Evolutionary conservation across 2,113 vertebrate genomes (phyloP).

Genomic region (Danio rerio): GRCz12tu NC_133185.1:35164501-35165000

Average conservation of each 20-base stretch:
- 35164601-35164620: background rate
- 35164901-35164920: too few relatives aligned
- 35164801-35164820: background rate
- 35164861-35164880: too few relatives aligned
- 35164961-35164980: too few relatives aligned
- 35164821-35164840: too few relatives aligned
- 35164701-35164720: background rate
- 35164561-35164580: constrained; percentile 20
- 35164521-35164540: constrained; percentile 18
- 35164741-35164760: background rate
- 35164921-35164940: too few relatives aligned
- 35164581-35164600: background rate
- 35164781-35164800: background rate
- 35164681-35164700: background rate
- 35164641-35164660: background rate
- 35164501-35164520: constrained; percentile 49
- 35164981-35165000: too few relatives aligned
- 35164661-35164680: background rate
- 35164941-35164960: too few relatives aligned
- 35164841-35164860: too few relatives aligned
- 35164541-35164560: constrained; percentile 27
- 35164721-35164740: background rate
- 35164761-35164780: background rate
- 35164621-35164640: background rate
- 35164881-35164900: too few relatives aligned